Evolutionary conservation across 2,888 invertebrate species (phyloP).

Genomic region (Lysandra coridon): DNA sequence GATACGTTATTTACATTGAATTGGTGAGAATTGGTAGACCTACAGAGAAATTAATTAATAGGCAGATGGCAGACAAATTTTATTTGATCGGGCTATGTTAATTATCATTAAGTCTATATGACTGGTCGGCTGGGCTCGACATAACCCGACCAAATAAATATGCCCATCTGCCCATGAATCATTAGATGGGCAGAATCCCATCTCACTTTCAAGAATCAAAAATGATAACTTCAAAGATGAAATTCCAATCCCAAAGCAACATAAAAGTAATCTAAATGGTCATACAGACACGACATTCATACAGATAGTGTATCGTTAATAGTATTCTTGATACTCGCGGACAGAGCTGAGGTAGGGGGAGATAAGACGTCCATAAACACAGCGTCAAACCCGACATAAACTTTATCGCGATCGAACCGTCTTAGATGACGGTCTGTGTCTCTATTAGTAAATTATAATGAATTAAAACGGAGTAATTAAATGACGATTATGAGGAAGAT

Average conservation of each 20-base stretch:
- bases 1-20: too few relatives aligned
- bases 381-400: conserved; percentile 45
- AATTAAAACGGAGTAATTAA: not conserved
- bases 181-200: too few relatives aligned
- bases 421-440: not conserved
- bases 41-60: too few relatives aligned
- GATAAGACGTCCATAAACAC: conserved; percentile 47
- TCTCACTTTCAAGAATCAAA: too few relatives aligned
- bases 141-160: too few relatives aligned
- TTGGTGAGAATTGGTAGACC: too few relatives aligned
- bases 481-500: not conserved
- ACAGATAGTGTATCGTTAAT: conserved; percentile 27
- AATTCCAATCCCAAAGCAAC: not conserved
- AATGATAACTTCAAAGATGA: not conserved
- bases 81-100: too few relatives aligned
- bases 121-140: too few relatives aligned
- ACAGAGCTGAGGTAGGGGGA: conserved; percentile 41
- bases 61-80: too few relatives aligned
- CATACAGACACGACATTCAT: not conserved
- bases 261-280: conserved; percentile 4
- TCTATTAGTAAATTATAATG: not conserved
- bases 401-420: conserved; percentile 42
- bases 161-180: too few relatives aligned
- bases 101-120: too few relatives aligned
- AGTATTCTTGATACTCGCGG: conserved; percentile 36